Conservation (phyloP, 2,888 invertebrate genomes). For the Zelleria hepariella region DNA sequence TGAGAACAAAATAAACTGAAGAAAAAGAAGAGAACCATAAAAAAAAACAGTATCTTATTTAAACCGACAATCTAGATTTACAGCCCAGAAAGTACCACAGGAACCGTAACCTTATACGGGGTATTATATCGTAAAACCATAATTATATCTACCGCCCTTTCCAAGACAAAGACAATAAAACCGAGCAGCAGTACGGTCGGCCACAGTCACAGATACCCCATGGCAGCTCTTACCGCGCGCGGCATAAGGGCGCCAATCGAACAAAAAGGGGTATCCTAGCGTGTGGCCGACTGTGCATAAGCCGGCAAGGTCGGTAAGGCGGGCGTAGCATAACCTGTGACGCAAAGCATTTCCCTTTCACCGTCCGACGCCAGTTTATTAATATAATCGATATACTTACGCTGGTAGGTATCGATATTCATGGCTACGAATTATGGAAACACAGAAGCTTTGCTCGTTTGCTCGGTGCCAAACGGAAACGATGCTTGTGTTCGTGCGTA, state of each 20-base stretch:
- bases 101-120: background rate
- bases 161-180: background rate
- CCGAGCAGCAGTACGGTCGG: background rate
- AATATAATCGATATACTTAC: background rate
- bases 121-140: background rate
- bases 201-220: no score
- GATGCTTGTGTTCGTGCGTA: no score
- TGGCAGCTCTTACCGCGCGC: no score
- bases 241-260: background rate
- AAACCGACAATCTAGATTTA: background rate
- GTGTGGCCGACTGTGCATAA: no score
- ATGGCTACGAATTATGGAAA: background rate
- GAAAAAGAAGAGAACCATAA: background rate
- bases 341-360: constrained; percentile 61
- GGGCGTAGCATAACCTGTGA: constrained; percentile 37
- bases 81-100: background rate
- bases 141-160: background rate
- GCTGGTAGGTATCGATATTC: background rate
- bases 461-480: background rate
- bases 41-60: background rate
- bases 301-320: no score
- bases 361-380: constrained; percentile 24
- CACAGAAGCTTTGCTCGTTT: background rate
- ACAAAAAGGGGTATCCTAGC: no score
- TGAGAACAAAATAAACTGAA: no score